phyloP scores from a whole-genome alignment of 2,797 vertebrate genomes.

The Pampus argenteus region DNA sequence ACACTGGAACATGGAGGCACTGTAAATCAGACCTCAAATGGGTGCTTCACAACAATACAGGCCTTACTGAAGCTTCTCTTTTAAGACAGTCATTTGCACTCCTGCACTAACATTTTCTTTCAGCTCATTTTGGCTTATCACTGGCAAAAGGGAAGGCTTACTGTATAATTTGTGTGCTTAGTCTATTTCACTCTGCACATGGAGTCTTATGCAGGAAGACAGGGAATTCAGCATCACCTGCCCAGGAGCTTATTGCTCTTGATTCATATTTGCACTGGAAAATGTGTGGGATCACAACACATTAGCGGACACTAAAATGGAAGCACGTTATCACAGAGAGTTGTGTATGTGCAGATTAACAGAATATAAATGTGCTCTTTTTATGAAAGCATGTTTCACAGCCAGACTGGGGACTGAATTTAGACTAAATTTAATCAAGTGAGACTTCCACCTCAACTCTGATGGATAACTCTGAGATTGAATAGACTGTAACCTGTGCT shows the following conservation, averaged over 20 bases:
- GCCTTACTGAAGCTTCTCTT: constrained; percentile 12
- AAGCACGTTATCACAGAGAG: constrained; percentile 35
- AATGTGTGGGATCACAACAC: constrained; percentile 61
- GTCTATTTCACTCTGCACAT: constrained; percentile 41
- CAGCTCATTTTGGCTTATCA: constrained; percentile 34
- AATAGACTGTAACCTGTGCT: constrained; percentile 46
- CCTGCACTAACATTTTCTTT: constrained; percentile 27
- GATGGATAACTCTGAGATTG: constrained; percentile 32
- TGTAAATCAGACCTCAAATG: constrained; percentile 49
- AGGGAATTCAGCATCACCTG: constrained; percentile 65
- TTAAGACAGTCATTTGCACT: constrained; percentile 31
- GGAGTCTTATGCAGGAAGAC: constrained; percentile 50
- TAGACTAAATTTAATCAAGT: constrained; percentile 64
- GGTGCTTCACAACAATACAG: constrained; percentile 39
- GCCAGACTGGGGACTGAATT: constrained; percentile 51
- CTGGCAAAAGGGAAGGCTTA: constrained; percentile 28
- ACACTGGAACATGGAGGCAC: constrained; percentile 40
- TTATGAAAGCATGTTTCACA: constrained; percentile 58
- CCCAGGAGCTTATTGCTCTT: constrained; percentile 57
- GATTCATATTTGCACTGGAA: constrained; percentile 72
- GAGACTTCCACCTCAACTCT: constrained; percentile 33
- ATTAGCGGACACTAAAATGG: constrained; percentile 55
- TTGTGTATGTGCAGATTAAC: constrained; percentile 48
- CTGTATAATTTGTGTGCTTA: constrained; percentile 47
- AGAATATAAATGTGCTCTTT: constrained; percentile 60